Base-by-base conservation (phyloP, 2,113 vertebrate species). In the Pteruthius melanotis region DNA sequence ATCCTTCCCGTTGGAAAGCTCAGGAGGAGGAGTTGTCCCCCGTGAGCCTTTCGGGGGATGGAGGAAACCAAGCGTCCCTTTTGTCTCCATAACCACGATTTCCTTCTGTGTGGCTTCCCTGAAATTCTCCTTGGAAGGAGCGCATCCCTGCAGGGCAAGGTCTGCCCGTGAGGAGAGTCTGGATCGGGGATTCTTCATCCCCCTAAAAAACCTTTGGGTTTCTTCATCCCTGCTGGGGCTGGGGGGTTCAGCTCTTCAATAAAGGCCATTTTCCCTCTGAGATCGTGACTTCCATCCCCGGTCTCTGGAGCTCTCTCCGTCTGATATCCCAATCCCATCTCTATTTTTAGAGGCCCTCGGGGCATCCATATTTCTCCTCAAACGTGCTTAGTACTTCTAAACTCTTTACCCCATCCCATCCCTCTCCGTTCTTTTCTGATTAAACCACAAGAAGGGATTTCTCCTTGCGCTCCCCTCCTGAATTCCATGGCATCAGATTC, bases 71-170 rank as follows among this genome's bases (percentile, higher is more conserved):
- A 40, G 20, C 1, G 13, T 54, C 28, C 15, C 33, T 31, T 45
- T 54, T 63, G 20, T 57, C 31, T 33, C 64, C 13, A 1, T 30
- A 5, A 14, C 6, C 0, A 0, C 1, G 8, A 33, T 64, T 26
- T 75, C 19, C 50, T 69, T 16, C 35, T 6, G 9, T 2, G 35
- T 22, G 72, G 13, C 47, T 68, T 50, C 65, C 49, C 49, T 49
- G 33, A 5, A 49, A 4, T 3, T 26, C 21, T 71, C 37, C 14
- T 26, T 16, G 44, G 27, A 21, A 37, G 64, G 11, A 37, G 17
- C 3, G 0, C 6, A 3, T n/a, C 30, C 30, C 33, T 23, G 9
- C 31, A 4, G 35, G 50, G 40, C 14, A 4, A 5, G 22, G 6
- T 35, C 56, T 69, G 15, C 35, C 47, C 9, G 0, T 4, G 66